Base-by-base conservation (phyloP, 2,888 invertebrate species). In the Andrena camellia region DNA sequence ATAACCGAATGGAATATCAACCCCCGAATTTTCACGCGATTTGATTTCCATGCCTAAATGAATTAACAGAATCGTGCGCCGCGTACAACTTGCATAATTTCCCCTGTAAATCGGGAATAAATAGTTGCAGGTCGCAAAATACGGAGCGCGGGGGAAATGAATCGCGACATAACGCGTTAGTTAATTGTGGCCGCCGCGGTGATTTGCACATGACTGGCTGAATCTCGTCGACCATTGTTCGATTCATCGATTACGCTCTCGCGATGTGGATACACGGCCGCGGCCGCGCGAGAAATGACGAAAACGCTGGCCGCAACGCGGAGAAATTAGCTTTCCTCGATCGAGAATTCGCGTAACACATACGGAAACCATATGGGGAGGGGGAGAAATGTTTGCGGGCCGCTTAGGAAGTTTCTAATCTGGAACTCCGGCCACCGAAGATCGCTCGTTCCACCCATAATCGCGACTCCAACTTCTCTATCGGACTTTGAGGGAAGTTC, bases 361-460 rank as follows among this genome's bases (percentile, higher is more conserved):
- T 2, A 5, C 20, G 8, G 23, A 54, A 50, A 48, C 54, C 63
- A 42, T 23, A 42, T 62, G 17, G 13, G 10, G 42, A 31, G 73
- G 29, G 60, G 63, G 59, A 31, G 42, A 72, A 76, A 84, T 67
- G 78, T 84, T 84, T 71, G 68, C 71, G 20, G 66, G 69, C 31
- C 66, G 63, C 74, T 71, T 63, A 52, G 59, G 54, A 68, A 81
- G 75, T 78, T 79, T 79, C 79, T 75, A 73, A 84, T 84, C 73
- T 73, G 60, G 33, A 81, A 69, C 62, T 75, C 57, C 23, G 60
- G 23, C 31, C 29, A 20, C n/a, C 62, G 52, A 50, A 76, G 69
- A 82, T 72, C 72, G 69, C 60, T 42, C 20, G 54, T 31, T 54
- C 35, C 59, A 2, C 29, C 8, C 48, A 48, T 72, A 72, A 81